Conservation (phyloP, 2,797 vertebrate genomes). For the Thalassophryne amazonica region DNA sequence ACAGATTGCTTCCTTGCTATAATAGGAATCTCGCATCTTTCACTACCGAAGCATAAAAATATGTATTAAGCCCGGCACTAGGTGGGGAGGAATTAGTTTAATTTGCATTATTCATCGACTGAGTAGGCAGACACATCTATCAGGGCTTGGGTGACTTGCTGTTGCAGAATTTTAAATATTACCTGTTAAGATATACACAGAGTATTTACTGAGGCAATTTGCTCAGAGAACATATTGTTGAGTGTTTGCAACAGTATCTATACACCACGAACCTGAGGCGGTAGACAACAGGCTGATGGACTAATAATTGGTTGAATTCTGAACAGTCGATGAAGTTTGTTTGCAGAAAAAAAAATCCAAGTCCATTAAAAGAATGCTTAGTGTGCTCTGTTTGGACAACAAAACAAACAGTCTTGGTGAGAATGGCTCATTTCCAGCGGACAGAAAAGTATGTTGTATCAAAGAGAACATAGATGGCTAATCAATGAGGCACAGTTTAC, state of each 20-base stretch:
- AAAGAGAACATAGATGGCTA: slow-evolving; percentile 42
- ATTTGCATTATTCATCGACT: slow-evolving; percentile 71
- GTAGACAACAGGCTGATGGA: slow-evolving; percentile 43
- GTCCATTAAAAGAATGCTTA: slow-evolving; percentile 40
- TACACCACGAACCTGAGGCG: slow-evolving; percentile 15
- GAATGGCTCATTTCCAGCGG: slow-evolving; percentile 25
- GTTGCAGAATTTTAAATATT: slow-evolving; percentile 63
- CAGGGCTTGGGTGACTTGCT: slow-evolving; percentile 50
- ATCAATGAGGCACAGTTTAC: slow-evolving; percentile 50
- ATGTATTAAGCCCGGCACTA: slow-evolving; percentile 51
- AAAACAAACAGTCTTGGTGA: slow-evolving; percentile 16
- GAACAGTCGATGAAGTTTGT: slow-evolving; percentile 33
- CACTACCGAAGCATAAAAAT: slow-evolving; percentile 55
- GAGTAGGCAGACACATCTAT: slow-evolving; percentile 61
- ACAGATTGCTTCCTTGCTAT: slow-evolving; percentile 54
- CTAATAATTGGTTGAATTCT: slow-evolving; percentile 57
- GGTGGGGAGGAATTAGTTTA: slow-evolving; percentile 63
- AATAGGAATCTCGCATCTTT: slow-evolving; percentile 57
- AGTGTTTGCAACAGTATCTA: slow-evolving; percentile 30
- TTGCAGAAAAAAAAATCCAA: slow-evolving; percentile 18
- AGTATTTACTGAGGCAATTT: slow-evolving; percentile 66
- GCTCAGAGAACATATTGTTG: slow-evolving; percentile 27
- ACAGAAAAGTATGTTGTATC: slow-evolving; percentile 26
- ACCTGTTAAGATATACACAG: slow-evolving; percentile 50
- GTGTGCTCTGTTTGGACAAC: slow-evolving; percentile 11